phyloP scores from a whole-genome alignment of 2,888 invertebrate genomes.

The Acleris literana region DNA sequence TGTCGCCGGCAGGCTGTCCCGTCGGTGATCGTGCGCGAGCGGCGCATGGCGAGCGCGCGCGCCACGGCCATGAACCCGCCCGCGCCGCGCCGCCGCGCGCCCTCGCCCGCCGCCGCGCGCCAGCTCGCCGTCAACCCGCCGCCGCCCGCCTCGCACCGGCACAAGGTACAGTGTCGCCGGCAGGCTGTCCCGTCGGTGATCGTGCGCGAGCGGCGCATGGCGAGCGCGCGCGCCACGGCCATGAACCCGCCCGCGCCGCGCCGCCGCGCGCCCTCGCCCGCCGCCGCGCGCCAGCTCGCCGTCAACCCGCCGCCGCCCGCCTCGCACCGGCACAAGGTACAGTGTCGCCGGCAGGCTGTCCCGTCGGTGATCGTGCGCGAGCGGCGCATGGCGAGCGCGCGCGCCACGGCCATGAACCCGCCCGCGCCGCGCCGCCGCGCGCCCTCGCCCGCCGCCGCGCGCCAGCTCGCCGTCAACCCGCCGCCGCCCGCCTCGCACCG shows the following conservation, averaged over 20 bases:
- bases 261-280: conserved; percentile 74
- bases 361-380: conserved; percentile 86
- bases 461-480: conserved; percentile 83
- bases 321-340: conserved; percentile 77
- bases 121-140: conserved; percentile 84
- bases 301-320: conserved; percentile 84
- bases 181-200: conserved; percentile 86
- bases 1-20: too few relatives aligned
- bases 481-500: conserved; percentile 79
- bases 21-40: conserved; percentile 86
- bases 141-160: conserved; percentile 76
- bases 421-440: conserved; percentile 86
- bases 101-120: conserved; percentile 73
- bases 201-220: conserved; percentile 85
- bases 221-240: conserved; percentile 86
- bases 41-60: conserved; percentile 85
- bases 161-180: too few relatives aligned
- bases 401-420: conserved; percentile 89
- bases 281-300: conserved; percentile 77
- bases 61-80: conserved; percentile 90
- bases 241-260: conserved; percentile 91
- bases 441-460: conserved; percentile 72
- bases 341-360: too few relatives aligned
- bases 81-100: conserved; percentile 84
- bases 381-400: conserved; percentile 85